A percentile compares a stretch with the other conserved stretches of the same genome.
Evolutionary conservation across 1,140 invertebrate species (phyloP).

Genomic region (Zaprionus gabonicus): DNA sequence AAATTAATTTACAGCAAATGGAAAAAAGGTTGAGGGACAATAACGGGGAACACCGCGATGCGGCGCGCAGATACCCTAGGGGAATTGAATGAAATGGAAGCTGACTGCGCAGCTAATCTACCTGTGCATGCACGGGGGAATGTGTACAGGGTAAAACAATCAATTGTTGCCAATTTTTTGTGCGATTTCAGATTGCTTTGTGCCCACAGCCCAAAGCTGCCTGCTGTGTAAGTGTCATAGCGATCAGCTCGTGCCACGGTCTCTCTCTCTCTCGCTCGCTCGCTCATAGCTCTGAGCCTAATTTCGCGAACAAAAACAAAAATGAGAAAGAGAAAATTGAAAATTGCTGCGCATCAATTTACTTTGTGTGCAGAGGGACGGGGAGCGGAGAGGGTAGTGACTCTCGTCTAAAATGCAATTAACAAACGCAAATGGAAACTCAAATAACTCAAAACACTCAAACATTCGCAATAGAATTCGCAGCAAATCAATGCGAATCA

Average conservation of each 20-base stretch:
- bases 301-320: constrained; percentile 6
- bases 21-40: neutral
- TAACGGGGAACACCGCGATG: neutral
- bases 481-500: constrained; percentile 40
- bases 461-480: constrained; percentile 23
- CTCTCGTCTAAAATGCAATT: constrained; percentile 24
- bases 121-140: neutral
- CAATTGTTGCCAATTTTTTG: neutral
- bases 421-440: constrained; percentile 25
- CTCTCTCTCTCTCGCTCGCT: too few species aligned
- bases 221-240: constrained; percentile 9
- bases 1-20: constrained; percentile 5
- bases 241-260: constrained; percentile 4
- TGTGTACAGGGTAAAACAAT: constrained; percentile 1
- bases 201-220: constrained; percentile 1
- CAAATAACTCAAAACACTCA: constrained; percentile 17
- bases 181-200: neutral
- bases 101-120: neutral
- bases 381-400: too few species aligned
- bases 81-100: too few species aligned
- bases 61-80: neutral
- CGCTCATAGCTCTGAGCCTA: too few species aligned
- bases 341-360: constrained; percentile 31
- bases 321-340: neutral
- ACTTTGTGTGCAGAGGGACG: neutral